Conservation (phyloP, 1,140 invertebrate species). For the Acromyrmex heyeri region DNA sequence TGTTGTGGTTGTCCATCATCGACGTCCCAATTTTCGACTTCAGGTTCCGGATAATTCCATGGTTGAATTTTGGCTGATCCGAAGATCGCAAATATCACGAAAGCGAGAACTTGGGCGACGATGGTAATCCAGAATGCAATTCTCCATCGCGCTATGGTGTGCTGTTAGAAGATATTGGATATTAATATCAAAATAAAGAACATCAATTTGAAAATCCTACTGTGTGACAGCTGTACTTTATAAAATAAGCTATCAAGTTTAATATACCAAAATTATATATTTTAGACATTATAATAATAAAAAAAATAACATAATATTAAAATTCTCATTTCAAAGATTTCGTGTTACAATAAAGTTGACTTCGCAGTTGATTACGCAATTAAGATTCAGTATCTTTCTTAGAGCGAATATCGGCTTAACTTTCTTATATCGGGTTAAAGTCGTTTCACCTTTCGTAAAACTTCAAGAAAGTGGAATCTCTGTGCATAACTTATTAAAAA, state of each 20-base stretch:
- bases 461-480: slow-evolving; percentile 32
- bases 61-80: slow-evolving; percentile 93
- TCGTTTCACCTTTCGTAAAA: slow-evolving; percentile 39
- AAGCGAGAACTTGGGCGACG: slow-evolving; percentile 90
- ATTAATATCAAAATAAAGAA: neutral
- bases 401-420: slow-evolving; percentile 31
- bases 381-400: slow-evolving; percentile 25
- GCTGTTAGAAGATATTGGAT: slow-evolving; percentile 87
- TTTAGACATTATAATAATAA: neutral
- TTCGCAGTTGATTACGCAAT: slow-evolving; percentile 38
- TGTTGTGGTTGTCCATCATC: neutral
- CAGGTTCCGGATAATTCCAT: slow-evolving; percentile 89
- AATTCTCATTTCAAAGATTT: slow-evolving; percentile 21
- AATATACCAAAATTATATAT: slow-evolving; percentile 11
- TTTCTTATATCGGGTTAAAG: slow-evolving; percentile 37
- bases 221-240: neutral
- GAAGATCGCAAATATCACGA: slow-evolving; percentile 91
- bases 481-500: slow-evolving; percentile 30
- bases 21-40: neutral
- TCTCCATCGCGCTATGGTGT: slow-evolving; percentile 93
- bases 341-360: slow-evolving; percentile 33
- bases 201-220: neutral
- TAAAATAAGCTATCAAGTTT: slow-evolving; percentile 9
- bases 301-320: slow-evolving; percentile 7
- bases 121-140: slow-evolving; percentile 94